Evolutionary conservation across 2,888 invertebrate species (phyloP), one percentile per base, ranked within the genome.

Genomic region (Ashinkailepas kermadecensis): DNA sequence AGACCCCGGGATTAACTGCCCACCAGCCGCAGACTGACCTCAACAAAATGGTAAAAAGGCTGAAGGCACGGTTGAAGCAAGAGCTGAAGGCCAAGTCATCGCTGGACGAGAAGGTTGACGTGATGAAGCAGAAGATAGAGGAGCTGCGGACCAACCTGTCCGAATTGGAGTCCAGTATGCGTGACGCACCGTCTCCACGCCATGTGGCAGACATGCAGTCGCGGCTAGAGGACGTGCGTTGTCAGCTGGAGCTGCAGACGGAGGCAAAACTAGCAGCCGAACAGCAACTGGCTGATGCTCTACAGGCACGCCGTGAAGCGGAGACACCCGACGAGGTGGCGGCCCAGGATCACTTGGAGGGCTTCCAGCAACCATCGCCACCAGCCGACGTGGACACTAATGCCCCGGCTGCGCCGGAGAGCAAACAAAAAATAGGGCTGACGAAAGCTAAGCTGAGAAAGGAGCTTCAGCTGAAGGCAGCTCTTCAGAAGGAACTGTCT

Each of bases 11-110:
- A 4, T 39, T 39, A 7, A 13, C 79, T 12, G 58, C 13, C 0
- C 25, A 79, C 8, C 58, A 21, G n/a, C 6, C 57, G 13, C 23
- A 81, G 59, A 39, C 39, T 39, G 84, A 82, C 25, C 82, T 84
- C 57, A 84, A 85, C 79, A 84, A 84, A 23, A 83, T 83, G 62
- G 23, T 83, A 11, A 74, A 82, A 78, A 78, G 80, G 79, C 83
- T 84, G 64, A 82, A 82, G 80, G 65, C 81, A 64, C 81, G 83
- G n/a, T 87, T 88, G 83, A 90, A 91, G 86, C 87, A 89, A 82
- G 89, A 91, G 86, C 87, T 91, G 70, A 90, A 90, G 85, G 89
- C 90, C 80, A 91, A 91, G 83, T 90, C 90, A 85, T 88, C 89
- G 83, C 87, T 92, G 83, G 91, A 92, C 87, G 89, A 91, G 84